These are phyloP conservation scores for Rhodeus uyekii DNA, from an alignment of 2,797 vertebrate species.

Conservation along the genomic window DNA sequence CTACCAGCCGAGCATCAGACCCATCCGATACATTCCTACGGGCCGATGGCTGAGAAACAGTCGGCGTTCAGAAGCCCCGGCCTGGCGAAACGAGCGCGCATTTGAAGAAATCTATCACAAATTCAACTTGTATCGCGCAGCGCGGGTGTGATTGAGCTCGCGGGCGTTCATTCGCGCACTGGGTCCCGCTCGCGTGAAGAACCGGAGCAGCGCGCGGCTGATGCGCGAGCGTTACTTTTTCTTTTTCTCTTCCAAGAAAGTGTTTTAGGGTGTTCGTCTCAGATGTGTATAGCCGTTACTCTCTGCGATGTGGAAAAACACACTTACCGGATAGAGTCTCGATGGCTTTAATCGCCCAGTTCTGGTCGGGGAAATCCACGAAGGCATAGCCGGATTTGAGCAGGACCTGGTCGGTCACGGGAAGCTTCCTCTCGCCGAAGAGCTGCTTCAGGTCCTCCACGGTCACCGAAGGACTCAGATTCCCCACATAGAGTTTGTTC, in stretches of 20 bases:
- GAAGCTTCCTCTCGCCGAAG: conserved; percentile 89
- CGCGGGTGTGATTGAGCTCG: conserved; percentile 67
- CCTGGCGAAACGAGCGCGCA: not conserved
- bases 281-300: conserved; percentile 61
- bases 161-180: conserved; percentile 63
- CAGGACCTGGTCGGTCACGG: conserved; percentile 87
- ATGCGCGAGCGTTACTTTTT: conserved; percentile 54
- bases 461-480: conserved; percentile 93
- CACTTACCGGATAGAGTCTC: conserved; percentile 91
- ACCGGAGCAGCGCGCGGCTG: conserved; percentile 67
- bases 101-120: conserved; percentile 13
- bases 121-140: conserved; percentile 42
- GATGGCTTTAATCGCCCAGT: conserved; percentile 93
- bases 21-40: conserved; percentile 79
- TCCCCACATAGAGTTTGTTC: conserved; percentile 96
- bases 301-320: conserved; percentile 48
- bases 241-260: conserved; percentile 56
- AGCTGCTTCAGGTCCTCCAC: conserved; percentile 92
- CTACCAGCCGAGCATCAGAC: conserved; percentile 78
- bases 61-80: conserved; percentile 64
- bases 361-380: conserved; percentile 94
- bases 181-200: conserved; percentile 65
- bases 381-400: conserved; percentile 95
- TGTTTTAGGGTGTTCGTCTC: conserved; percentile 59
- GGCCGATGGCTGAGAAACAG: conserved; percentile 71